phyloP scores from a whole-genome alignment of 2,797 vertebrate species.

The Anisognathus igniventris region DNA sequence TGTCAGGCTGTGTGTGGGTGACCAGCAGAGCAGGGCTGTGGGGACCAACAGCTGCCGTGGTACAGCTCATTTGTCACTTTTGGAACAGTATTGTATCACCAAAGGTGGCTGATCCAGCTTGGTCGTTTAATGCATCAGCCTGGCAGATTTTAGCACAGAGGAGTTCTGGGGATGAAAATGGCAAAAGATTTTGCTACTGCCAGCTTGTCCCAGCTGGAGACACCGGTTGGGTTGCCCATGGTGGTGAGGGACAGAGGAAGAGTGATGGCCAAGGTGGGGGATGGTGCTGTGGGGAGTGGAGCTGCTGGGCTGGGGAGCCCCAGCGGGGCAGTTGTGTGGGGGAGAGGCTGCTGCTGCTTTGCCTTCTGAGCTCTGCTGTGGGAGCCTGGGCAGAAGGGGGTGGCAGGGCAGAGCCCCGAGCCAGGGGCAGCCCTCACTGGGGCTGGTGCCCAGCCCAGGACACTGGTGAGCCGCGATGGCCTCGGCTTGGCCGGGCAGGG shows the following conservation, averaged over 20 bases:
- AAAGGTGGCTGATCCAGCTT: neutral
- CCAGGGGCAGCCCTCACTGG: accelerated
- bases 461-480: accelerated
- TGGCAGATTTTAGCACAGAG: neutral
- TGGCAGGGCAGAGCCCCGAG: accelerated
- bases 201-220: neutral
- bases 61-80: accelerated
- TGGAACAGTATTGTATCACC: accelerated
- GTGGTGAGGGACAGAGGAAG: neutral
- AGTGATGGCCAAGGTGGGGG: accelerated
- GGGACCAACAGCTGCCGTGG: neutral
- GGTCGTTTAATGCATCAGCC: neutral
- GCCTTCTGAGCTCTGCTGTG: accelerated
- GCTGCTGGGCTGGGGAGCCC: accelerated
- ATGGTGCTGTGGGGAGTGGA: accelerated
- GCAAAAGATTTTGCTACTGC: neutral
- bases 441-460: neutral
- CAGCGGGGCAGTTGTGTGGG: accelerated
- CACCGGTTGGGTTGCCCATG: neutral
- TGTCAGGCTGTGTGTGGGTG: accelerated
- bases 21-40: neutral
- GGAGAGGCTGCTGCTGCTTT: neutral
- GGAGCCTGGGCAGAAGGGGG: neutral
- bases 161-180: accelerated
- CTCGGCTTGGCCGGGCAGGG: accelerated